These are phyloP conservation scores for Sycophila texana DNA, from an alignment of 2,888 invertebrate species.

Conservation along the genomic window DNA sequence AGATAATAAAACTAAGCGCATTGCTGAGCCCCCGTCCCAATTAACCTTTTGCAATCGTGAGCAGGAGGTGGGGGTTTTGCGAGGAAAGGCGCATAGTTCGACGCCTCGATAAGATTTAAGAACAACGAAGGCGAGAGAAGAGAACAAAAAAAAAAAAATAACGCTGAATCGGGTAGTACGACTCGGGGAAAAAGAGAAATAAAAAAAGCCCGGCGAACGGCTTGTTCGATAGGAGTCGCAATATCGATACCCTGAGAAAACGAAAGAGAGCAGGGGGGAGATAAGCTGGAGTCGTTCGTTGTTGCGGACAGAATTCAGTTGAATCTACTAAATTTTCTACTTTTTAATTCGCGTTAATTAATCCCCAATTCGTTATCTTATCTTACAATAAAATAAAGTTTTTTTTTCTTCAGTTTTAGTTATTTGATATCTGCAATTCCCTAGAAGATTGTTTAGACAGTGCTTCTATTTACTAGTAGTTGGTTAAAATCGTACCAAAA, in stretches of 20 bases:
- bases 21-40: slow-evolving; percentile 68
- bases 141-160: slow-evolving; percentile 40
- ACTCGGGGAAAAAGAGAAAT: slow-evolving; percentile 35
- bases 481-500: too few species aligned
- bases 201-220: background rate
- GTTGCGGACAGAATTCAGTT: background rate
- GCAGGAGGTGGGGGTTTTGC: slow-evolving; percentile 55
- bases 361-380: background rate
- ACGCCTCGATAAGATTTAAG: slow-evolving; percentile 39
- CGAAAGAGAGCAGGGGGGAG: background rate
- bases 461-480: background rate
- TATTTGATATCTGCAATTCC: background rate
- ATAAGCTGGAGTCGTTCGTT: slow-evolving; percentile 15
- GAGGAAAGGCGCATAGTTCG: background rate
- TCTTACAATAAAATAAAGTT: background rate
- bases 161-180: slow-evolving; percentile 30
- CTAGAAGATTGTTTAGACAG: background rate
- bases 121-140: slow-evolving; percentile 49
- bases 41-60: slow-evolving; percentile 72
- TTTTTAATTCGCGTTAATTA: background rate
- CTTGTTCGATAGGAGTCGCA: slow-evolving; percentile 60
- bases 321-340: background rate
- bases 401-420: too few species aligned
- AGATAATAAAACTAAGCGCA: slow-evolving; percentile 55
- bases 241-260: slow-evolving; percentile 61